Conservation (phyloP, 2,888 invertebrate genomes). For the Gnatocerus cornutus region DNA sequence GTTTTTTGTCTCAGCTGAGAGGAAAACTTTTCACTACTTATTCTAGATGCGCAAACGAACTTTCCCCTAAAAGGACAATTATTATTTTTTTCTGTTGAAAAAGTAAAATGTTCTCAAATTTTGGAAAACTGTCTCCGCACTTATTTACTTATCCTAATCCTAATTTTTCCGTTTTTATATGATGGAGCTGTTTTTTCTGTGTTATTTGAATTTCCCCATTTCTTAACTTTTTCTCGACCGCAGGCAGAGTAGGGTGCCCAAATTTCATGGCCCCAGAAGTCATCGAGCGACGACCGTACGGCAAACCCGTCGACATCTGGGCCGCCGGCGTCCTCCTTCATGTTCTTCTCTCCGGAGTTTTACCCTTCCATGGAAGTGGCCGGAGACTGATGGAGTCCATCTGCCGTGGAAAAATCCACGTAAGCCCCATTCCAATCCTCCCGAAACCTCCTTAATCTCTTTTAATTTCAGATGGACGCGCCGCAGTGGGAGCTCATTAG, state of each 20-base stretch:
- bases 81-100: too few species aligned
- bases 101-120: too few species aligned
- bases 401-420: conserved; percentile 87
- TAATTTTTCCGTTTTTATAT: too few species aligned
- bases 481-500: conserved; percentile 95
- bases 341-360: conserved; percentile 92
- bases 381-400: conserved; percentile 95
- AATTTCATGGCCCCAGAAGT: conserved; percentile 99
- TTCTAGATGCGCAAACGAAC: too few species aligned
- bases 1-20: too few species aligned
- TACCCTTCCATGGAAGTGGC: conserved; percentile 96
- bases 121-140: too few species aligned
- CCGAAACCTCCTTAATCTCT: neutral
- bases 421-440: conserved; percentile 68
- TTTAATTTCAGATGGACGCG: conserved; percentile 82
- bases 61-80: too few species aligned
- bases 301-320: conserved; percentile 98
- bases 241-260: conserved; percentile 95
- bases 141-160: too few species aligned
- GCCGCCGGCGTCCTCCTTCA: conserved; percentile 96
- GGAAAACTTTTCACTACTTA: too few species aligned
- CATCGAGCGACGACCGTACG: conserved; percentile 90
- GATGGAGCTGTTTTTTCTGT: too few species aligned
- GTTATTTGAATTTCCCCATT: too few species aligned
- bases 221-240: neutral